Percentiles rank a stretch among this genome's conserved stretches.
These are phyloP conservation scores for Pelecanoides urinatrix DNA, from an alignment of 2,113 vertebrate species.

Conservation along the genomic window DNA sequence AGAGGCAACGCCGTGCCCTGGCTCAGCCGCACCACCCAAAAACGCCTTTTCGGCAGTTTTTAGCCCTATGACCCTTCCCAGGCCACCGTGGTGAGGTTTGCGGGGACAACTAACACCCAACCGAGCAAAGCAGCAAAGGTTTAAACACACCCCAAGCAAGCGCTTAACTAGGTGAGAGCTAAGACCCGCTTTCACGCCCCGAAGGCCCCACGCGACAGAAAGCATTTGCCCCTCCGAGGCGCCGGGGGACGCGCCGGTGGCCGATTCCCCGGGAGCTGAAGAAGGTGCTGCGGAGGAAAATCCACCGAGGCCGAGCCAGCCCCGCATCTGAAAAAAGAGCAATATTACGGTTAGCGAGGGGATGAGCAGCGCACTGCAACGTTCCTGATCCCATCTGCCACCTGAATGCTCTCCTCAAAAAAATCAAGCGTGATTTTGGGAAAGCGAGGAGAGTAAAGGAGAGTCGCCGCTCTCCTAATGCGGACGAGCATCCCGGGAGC, in stretches of 20 bases:
- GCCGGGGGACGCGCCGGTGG: background rate
- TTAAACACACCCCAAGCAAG: background rate
- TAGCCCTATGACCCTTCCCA: background rate
- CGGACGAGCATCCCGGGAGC: accelerated
- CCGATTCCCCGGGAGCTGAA: background rate
- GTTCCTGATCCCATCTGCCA: background rate
- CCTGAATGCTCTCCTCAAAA: background rate
- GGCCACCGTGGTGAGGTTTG: background rate
- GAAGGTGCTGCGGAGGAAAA: accelerated
- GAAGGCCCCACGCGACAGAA: background rate
- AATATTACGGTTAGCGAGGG: background rate
- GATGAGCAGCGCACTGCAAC: background rate
- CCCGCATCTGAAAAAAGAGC: background rate
- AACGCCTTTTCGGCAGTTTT: background rate
- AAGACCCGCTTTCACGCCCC: background rate
- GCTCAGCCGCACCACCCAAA: background rate
- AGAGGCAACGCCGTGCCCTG: background rate
- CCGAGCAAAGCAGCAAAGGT: accelerated
- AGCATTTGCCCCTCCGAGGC: background rate
- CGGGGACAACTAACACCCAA: accelerated
- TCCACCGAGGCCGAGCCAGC: background rate
- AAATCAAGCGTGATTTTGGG: background rate
- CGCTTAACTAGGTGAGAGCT: background rate
- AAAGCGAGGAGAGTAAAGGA: background rate
- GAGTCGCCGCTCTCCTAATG: accelerated